These are phyloP conservation scores for Oriolus oriolus DNA, from an alignment of 2,113 vertebrate species.

Conservation along the genomic window DNA sequence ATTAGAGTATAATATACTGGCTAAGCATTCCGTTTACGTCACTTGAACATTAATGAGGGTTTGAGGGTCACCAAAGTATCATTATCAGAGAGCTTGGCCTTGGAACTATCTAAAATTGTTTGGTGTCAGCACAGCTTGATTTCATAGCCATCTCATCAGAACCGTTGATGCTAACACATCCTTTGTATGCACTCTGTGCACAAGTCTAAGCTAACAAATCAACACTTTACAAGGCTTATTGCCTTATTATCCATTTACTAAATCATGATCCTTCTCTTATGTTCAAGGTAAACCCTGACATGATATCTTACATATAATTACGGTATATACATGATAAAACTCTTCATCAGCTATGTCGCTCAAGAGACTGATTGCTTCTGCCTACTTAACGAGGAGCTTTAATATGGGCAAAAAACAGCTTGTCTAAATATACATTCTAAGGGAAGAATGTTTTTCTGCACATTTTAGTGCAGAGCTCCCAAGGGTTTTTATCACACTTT, in stretches of 20 bases:
- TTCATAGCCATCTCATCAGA: neutral
- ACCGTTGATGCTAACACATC: neutral
- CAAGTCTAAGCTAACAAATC: conserved; percentile 16
- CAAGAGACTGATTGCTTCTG: conserved; percentile 31
- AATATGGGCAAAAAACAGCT: neutral
- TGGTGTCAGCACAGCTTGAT: conserved; percentile 22
- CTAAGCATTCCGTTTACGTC: neutral
- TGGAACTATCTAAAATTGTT: conserved; percentile 4
- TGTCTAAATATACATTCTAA: neutral
- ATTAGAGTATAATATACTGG: neutral
- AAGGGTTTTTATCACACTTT: neutral
- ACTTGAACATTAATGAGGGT: neutral
- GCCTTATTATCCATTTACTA: conserved; percentile 23
- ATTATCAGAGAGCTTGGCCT: conserved; percentile 11
- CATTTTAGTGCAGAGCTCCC: neutral
- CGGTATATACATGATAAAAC: neutral
- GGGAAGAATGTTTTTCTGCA: neutral
- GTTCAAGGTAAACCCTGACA: conserved; percentile 41
- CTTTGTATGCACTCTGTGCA: neutral
- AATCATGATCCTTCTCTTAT: neutral
- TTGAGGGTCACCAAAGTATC: conserved; percentile 17
- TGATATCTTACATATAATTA: conserved; percentile 24
- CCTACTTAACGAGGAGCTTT: neutral
- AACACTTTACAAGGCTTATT: neutral
- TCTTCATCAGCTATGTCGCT: conserved; percentile 6